phyloP scores from a whole-genome alignment of 2,113 vertebrate genomes.

The Gulo gulo region DNA sequence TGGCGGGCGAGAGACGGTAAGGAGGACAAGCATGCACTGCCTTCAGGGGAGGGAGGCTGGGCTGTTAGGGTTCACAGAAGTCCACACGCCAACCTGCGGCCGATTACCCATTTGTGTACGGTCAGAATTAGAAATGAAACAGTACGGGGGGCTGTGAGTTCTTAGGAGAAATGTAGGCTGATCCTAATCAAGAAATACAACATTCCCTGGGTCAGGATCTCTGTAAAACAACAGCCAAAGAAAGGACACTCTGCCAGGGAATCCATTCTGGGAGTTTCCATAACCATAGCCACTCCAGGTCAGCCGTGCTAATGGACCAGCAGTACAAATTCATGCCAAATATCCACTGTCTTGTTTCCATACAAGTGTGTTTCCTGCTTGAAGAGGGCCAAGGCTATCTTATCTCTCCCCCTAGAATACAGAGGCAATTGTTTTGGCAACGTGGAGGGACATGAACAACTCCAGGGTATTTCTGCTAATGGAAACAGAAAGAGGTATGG shows the following conservation, averaged over 20 bases:
- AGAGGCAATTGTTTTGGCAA: conserved; percentile 5
- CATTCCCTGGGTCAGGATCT: background rate
- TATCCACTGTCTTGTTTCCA: background rate
- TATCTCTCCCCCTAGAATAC: background rate
- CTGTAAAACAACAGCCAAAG: background rate
- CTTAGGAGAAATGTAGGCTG: background rate
- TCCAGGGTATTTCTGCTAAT: background rate
- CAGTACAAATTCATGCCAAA: background rate
- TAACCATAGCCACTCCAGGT: background rate
- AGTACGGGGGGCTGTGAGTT: background rate
- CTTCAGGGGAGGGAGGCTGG: background rate
- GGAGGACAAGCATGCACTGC: background rate
- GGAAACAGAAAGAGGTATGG: background rate
- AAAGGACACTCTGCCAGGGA: background rate
- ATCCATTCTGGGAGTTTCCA: background rate
- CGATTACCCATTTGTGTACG: background rate
- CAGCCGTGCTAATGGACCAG: background rate
- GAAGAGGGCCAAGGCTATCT: background rate
- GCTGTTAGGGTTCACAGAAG: background rate
- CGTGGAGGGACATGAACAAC: background rate
- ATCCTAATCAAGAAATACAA: conserved; percentile 3
- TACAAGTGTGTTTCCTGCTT: background rate
- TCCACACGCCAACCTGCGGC: background rate
- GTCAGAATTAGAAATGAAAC: background rate
- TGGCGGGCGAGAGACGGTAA: background rate